Evolutionary conservation across 2,797 vertebrate species (phyloP).

Genomic region (Mycteria americana): DNA sequence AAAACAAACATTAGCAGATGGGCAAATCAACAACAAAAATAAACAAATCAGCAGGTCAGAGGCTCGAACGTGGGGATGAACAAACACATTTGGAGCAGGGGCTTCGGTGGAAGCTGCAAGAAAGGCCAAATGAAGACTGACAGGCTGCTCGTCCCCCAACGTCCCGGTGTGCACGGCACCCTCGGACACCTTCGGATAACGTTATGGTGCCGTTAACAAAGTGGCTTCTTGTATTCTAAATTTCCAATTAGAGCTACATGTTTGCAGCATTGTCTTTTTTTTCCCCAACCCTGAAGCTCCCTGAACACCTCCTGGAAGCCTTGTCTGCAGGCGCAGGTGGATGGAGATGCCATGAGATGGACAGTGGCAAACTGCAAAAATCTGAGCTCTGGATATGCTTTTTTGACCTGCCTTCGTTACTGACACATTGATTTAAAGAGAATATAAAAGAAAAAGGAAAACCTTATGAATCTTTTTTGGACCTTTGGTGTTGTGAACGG

Average conservation of each 20-base stretch:
- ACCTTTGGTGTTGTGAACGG: not conserved
- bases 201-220: not conserved
- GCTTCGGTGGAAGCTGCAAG: not conserved
- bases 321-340: not conserved
- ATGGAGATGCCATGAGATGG: not conserved
- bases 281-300: not conserved
- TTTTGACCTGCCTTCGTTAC: not conserved
- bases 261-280: not conserved
- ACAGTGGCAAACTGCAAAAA: not conserved
- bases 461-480: not conserved
- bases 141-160: fast-evolving
- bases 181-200: not conserved
- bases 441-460: not conserved
- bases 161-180: fast-evolving
- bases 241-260: not conserved
- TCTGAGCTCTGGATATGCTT: not conserved
- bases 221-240: too few species aligned
- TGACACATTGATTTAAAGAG: not conserved
- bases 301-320: not conserved
- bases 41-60: constrained; percentile 65
- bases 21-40: constrained; percentile 62
- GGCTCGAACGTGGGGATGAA: not conserved
- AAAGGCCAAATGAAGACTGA: not conserved
- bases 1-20: constrained; percentile 68
- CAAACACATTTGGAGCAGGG: not conserved